Evolutionary conservation across 1,140 invertebrate species (phyloP), one percentile per base, ranked within the genome.

Genomic region (Drosophila arizonae): DNA sequence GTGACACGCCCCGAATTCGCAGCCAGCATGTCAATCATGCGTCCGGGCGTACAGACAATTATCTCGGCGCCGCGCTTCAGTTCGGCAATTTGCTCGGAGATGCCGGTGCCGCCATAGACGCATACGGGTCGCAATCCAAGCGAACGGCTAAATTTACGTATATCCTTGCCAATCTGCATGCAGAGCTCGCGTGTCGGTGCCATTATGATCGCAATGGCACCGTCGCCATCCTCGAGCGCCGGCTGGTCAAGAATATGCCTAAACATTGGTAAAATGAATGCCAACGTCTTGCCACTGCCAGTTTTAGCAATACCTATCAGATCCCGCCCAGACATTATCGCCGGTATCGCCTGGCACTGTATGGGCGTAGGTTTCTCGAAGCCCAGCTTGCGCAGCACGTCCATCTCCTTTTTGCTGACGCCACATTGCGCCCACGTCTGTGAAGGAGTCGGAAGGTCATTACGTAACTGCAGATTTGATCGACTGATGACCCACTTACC

Each of bases 21-120:
- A 0, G 98, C 97, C 57, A 99, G 92, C 98, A 99, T 99, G 91
- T 99, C 99, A 85, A 99, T 99, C 99, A 99, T 99, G 73, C 99
- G 94, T 0, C 99, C 99, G 0, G 99, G 99, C 0, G 99, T 99
- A 84, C 99, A 99, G 0, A 99, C 98, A 69, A 99, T 98, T 65
- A 99, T 98, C 93, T 99, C 98, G 0, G 98, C 97, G 15, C 99
- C 99, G 54, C 98, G 94, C 92, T 99, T 99, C 55, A 99, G 91
- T 92, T 99, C 98, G 0, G 98, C 98, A 81, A 99, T 99, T 92
- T 99, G 96, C 45, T 91, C 90, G 8, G 90, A 91, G 41, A 92
- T 92, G 6, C 90, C 98, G 1, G 99, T 99, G 9, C 99, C 99
- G 21, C 99, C 99, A 91, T 99, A 99, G 0, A 99, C 99, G 91